Evolutionary conservation across 2,888 invertebrate species (phyloP).

Genomic region (Sceliomorpha sp.): DNA sequence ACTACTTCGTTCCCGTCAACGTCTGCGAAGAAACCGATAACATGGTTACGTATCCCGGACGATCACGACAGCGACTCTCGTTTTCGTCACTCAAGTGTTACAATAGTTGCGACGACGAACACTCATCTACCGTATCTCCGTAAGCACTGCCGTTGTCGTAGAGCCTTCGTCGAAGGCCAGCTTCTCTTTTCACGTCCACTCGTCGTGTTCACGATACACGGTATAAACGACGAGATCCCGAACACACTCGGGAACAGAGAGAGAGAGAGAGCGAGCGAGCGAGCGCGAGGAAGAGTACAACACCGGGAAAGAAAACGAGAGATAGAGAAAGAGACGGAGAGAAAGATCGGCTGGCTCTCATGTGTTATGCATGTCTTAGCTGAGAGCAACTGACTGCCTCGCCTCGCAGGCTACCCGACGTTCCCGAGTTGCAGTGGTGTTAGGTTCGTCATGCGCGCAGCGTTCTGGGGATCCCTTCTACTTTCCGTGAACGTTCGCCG

Average conservation of each 20-base stretch:
- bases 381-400: conserved; percentile 82
- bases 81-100: conserved; percentile 19
- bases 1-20: conserved; percentile 10
- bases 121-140: conserved; percentile 49
- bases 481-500: conserved; percentile 70
- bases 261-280: conserved; percentile 64
- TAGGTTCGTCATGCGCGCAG: conserved; percentile 73
- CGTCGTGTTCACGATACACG: conserved; percentile 55
- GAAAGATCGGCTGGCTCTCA: conserved; percentile 81
- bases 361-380: conserved; percentile 84
- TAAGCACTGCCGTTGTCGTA: conserved; percentile 38
- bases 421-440: conserved; percentile 69
- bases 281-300: conserved; percentile 68
- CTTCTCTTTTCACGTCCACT: conserved; percentile 44
- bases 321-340: conserved; percentile 59
- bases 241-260: conserved; percentile 19
- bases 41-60: conserved; percentile 20
- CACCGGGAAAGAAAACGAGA: conserved; percentile 55
- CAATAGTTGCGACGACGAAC: conserved; percentile 29
- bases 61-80: conserved; percentile 22
- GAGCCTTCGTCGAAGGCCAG: conserved; percentile 29
- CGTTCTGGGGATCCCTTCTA: conserved; percentile 74
- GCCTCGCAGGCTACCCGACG: conserved; percentile 76
- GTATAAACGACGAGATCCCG: conserved; percentile 48
- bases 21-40: conserved; percentile 14